Evolutionary conservation across 1,140 invertebrate genomes (phyloP), one percentile per base, ranked within the genome.

Genomic region (Drosophila asahinai): DNA sequence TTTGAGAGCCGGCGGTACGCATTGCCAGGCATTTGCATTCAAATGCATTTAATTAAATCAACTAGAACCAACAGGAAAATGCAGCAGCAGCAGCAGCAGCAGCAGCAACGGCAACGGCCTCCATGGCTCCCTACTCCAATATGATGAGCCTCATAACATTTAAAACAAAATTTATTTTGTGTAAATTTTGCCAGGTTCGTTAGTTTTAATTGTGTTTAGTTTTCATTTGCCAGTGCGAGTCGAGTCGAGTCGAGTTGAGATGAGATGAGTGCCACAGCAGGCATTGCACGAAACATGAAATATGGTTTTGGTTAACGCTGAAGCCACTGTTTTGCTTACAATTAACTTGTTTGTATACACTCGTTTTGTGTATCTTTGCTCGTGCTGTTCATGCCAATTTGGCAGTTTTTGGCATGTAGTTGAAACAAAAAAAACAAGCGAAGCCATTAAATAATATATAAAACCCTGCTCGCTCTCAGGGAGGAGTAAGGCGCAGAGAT

Each of bases 1-100:
- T 78, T 81, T 47, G 58, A 83, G 74, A 84, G 82, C 67, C 64
- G 67, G 43, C 82, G 62, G 63, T 81, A 75, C 70, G 82, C 83
- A 86, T 80, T 84, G 63, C 65, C 83, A 86, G 83, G 83, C 82
- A 86, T 82, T 86, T 86, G 83, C 83, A 86, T 86, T 86, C 83
- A 86, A 86, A 86, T 86, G 80, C 83, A 86, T 86, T 86, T 86
- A 86, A 86, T 86, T 86, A 86, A 86, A 86, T 86, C 83, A 86
- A 86, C 83, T 86, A 86, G 83, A 86, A 86, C 83, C 83, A 86
- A 86, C 83, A 82, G 82, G 78, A 81, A 86, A 86, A 71, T 86
- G 83, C 82, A 80, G 66, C 82, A 80, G 66, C 74, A 84, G 33
- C 78, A 81, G 49, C 76, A 83, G 49, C 76, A 83, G 49, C 76